Percentiles rank a stretch among this genome's conserved stretches.
Evolutionary conservation across 2,888 invertebrate genomes (phyloP).

Genomic region (Chouioia cunea): DNA sequence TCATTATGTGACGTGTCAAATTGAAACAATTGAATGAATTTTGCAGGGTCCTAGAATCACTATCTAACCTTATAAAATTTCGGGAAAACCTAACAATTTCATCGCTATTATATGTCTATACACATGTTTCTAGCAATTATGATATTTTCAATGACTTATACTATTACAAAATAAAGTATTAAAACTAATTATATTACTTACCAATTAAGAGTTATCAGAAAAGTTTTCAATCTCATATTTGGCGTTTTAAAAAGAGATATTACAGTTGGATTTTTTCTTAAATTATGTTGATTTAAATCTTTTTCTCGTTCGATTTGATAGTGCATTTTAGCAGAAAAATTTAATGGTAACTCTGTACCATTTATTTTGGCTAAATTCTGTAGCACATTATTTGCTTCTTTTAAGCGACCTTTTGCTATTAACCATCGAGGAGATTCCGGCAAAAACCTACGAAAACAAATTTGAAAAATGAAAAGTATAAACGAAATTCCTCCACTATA

Average conservation of each 20-base stretch:
- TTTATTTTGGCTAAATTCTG: constrained; percentile 84
- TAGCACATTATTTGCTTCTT: constrained; percentile 84
- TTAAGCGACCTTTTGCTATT: constrained; percentile 83
- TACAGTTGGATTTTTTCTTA: constrained; percentile 70
- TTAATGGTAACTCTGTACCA: constrained; percentile 80
- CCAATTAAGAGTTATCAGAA: constrained; percentile 89
- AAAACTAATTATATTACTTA: constrained; percentile 47
- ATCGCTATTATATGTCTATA: too few relatives aligned
- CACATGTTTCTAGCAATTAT: too few relatives aligned
- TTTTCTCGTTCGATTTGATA: constrained; percentile 78
- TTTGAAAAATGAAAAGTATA: too few relatives aligned
- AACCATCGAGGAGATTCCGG: constrained; percentile 95
- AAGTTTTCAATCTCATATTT: constrained; percentile 90
- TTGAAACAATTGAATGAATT: too few relatives aligned
- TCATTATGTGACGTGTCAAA: too few relatives aligned
- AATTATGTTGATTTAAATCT: constrained; percentile 69
- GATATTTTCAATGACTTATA: too few relatives aligned
- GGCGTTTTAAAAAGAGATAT: constrained; percentile 83
- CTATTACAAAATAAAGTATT: too few relatives aligned
- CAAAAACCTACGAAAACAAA: constrained; percentile 74
- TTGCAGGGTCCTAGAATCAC: too few relatives aligned
- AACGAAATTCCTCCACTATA: too few relatives aligned
- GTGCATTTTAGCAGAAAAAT: constrained; percentile 80
- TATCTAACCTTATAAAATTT: too few relatives aligned
- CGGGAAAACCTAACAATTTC: too few relatives aligned